Conservation (phyloP, 2,797 vertebrate genomes). For the Euthynnus affinis region DNA sequence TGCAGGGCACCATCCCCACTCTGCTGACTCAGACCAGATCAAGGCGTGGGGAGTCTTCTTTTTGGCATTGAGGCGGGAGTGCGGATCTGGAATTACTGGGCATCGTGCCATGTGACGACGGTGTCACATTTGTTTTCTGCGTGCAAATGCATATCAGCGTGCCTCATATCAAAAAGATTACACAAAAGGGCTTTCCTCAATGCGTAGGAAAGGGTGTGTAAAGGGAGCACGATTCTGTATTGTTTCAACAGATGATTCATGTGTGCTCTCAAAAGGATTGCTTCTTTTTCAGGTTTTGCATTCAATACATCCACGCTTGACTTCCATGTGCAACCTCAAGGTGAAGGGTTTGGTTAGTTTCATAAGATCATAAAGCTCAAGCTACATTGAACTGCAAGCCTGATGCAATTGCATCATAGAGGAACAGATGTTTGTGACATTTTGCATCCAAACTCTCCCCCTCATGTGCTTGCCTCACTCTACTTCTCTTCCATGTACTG, state of each 20-base stretch:
- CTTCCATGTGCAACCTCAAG: slow-evolving; percentile 29
- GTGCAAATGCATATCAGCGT: slow-evolving; percentile 49
- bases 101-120: slow-evolving; percentile 51
- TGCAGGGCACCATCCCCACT: slow-evolving; percentile 63
- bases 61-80: slow-evolving; percentile 54
- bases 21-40: slow-evolving; percentile 80
- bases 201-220: slow-evolving; percentile 40
- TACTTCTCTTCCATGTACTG: slow-evolving; percentile 3
- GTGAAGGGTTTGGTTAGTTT: slow-evolving; percentile 57
- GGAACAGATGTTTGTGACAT: slow-evolving; percentile 78
- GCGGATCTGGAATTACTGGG: slow-evolving; percentile 62
- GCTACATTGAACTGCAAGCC: slow-evolving; percentile 49
- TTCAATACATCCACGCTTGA: slow-evolving; percentile 51
- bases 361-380: slow-evolving; percentile 36
- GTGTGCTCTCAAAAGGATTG: slow-evolving; percentile 12
- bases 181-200: slow-evolving; percentile 57
- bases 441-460: slow-evolving; percentile 65
- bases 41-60: slow-evolving; percentile 74
- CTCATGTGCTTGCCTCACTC: slow-evolving; percentile 45
- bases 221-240: slow-evolving; percentile 5
- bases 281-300: slow-evolving; percentile 38
- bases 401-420: slow-evolving; percentile 69
- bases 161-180: slow-evolving; percentile 48
- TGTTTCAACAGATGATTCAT: slow-evolving; percentile 49
- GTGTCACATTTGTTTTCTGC: slow-evolving; percentile 46